Conservation (phyloP, 2,113 vertebrate genomes). For the Syrrhaptes paradoxus region DNA sequence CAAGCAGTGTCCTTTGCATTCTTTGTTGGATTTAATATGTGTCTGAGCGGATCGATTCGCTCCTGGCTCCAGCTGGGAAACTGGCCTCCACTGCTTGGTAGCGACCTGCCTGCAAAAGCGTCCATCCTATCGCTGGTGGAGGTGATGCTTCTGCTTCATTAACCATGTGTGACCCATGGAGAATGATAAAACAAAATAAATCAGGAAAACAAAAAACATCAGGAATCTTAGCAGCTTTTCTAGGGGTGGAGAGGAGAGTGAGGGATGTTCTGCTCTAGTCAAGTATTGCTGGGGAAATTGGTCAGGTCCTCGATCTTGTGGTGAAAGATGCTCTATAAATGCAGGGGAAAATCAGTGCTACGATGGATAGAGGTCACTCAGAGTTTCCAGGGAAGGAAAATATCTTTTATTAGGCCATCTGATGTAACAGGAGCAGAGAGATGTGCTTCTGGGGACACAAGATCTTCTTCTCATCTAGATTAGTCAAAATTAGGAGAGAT, state of each 20-base stretch:
- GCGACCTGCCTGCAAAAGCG: background rate
- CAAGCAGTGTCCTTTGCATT: background rate
- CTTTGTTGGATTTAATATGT: background rate
- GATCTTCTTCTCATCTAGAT: background rate
- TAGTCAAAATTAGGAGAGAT: conserved; percentile 19
- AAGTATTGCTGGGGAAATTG: background rate
- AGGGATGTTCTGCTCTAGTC: background rate
- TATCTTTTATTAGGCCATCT: background rate
- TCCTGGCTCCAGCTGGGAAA: background rate
- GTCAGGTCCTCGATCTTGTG: background rate
- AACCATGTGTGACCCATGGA: background rate
- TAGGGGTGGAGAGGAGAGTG: rapidly evolving
- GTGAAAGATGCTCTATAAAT: background rate
- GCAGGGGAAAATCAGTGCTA: background rate
- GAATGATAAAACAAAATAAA: background rate
- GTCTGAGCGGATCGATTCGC: background rate
- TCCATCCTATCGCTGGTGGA: background rate
- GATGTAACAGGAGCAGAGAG: background rate
- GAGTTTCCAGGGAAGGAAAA: background rate
- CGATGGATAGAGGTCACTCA: background rate
- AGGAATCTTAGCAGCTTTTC: background rate
- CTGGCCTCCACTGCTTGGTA: background rate
- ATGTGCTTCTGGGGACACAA: background rate
- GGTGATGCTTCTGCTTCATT: background rate
- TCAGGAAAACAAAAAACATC: background rate